Percentiles rank a stretch among this genome's conserved stretches.
Evolutionary conservation across 2,797 vertebrate species (phyloP).

Genomic region (Myotis vivesi): DNA sequence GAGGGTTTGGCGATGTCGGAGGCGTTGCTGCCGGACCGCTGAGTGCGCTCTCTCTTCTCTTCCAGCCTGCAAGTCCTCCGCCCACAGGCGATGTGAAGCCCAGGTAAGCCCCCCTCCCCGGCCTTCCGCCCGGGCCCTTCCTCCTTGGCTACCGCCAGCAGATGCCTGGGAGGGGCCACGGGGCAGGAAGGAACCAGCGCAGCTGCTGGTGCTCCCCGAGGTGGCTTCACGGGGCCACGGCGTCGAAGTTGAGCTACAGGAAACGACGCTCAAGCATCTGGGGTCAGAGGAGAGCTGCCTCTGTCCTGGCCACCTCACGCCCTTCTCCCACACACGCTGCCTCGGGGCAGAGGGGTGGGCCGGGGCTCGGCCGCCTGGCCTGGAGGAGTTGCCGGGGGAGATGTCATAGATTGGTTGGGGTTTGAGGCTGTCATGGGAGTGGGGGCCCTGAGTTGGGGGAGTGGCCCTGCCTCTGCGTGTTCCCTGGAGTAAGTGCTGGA

Average conservation of each 20-base stretch:
- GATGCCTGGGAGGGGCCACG: neutral
- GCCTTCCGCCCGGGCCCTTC: neutral
- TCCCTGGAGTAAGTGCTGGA: neutral
- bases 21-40: neutral
- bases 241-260: neutral
- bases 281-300: slow-evolving; percentile 33
- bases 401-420: neutral
- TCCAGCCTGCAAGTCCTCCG: slow-evolving; percentile 84
- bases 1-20: neutral
- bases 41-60: slow-evolving; percentile 45
- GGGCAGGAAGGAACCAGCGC: no score
- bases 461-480: no score
- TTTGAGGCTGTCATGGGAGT: fast-evolving
- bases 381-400: neutral
- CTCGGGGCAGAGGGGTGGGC: neutral
- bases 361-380: fast-evolving
- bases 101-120: slow-evolving; percentile 79
- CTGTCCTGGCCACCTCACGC: neutral
- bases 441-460: neutral
- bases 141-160: fast-evolving
- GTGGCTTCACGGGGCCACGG: no score
- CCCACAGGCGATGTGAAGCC: slow-evolving; percentile 84
- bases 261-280: slow-evolving; percentile 17
- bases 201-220: no score
- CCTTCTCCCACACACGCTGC: neutral